phyloP scores from a whole-genome alignment of 2,888 invertebrate species.

The Cosmopolites sordidus region DNA sequence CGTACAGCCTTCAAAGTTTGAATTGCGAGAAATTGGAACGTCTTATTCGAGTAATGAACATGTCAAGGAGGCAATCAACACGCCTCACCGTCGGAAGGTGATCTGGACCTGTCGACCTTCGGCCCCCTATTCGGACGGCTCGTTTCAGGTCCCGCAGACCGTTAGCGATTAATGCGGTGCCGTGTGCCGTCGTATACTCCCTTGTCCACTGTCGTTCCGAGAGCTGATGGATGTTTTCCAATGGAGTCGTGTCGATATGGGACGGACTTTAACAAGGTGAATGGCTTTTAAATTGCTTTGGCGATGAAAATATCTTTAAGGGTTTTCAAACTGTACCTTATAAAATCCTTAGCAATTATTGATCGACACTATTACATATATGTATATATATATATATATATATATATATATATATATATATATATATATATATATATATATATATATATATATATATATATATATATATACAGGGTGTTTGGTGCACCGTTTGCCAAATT shows the following conservation, averaged over 20 bases:
- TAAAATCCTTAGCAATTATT: too few relatives aligned
- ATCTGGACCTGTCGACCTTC: constrained; percentile 27
- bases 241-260: neutral
- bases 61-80: constrained; percentile 42
- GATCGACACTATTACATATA: too few relatives aligned
- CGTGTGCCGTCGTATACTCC: constrained; percentile 28
- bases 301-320: too few relatives aligned
- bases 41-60: constrained; percentile 38
- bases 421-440: too few relatives aligned
- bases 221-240: constrained; percentile 25
- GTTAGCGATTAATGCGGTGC: constrained; percentile 31
- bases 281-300: neutral
- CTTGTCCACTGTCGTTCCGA: constrained; percentile 31
- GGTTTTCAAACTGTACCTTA: too few relatives aligned
- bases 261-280: neutral
- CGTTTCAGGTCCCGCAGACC: constrained; percentile 10
- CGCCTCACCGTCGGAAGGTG: constrained; percentile 38
- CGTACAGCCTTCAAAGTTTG: constrained; percentile 29
- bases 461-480: too few relatives aligned
- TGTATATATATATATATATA: too few relatives aligned
- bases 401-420: too few relatives aligned
- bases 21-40: constrained; percentile 36
- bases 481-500: too few relatives aligned
- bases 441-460: too few relatives aligned
- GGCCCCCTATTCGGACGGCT: constrained; percentile 19